Evolutionary conservation across 2,888 invertebrate genomes (phyloP), one percentile per base, ranked within the genome.

Genomic region (Drosophila flavopinicola): DNA sequence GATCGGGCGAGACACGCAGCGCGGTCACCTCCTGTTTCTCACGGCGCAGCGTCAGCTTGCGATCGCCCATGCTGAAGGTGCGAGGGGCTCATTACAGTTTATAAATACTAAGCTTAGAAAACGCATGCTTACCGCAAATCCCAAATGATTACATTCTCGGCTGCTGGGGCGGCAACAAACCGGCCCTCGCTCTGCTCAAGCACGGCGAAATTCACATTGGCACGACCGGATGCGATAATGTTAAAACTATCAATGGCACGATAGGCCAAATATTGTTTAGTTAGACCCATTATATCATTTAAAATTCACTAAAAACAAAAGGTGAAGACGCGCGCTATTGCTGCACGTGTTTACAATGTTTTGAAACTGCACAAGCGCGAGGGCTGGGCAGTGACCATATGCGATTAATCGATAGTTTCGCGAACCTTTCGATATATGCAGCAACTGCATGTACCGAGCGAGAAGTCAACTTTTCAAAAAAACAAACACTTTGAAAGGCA

Each of bases 131-230:
- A 94, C 88, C 96, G 93, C 89, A 98, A 93, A 92, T 99, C 99
- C 98, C 98, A 99, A 86, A 99, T 93, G 85, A 96, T 94, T 64
- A 98, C 95, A 93, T 97, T 95, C 92, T 99, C 98, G 88, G 97
- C 96, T 6, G 97, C 97, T 48, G 96, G 97, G n/a, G 95, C 95
- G 37, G 97, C 98, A 44, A 97, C 94, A 91, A 94, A 97, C 89
- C 97, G 93, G 37, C 97, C 96, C 88, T 95, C 95, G 66, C 94
- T 94, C 44, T 94, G 94, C 79, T 95, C 94, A 58, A 95, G 92
- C 32, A 95, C 94, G 1, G 98, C 94, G 90, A 97, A 97, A 52
- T 93, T 93, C 27, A 95, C 92, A 91, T 98, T 98, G 72, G 97
- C 95, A 66, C 95, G 93, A 23, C 93, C 91, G 90, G 95, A 96